Base-by-base conservation (phyloP, 2,888 invertebrate genomes). In the Dusona sp. region DNA sequence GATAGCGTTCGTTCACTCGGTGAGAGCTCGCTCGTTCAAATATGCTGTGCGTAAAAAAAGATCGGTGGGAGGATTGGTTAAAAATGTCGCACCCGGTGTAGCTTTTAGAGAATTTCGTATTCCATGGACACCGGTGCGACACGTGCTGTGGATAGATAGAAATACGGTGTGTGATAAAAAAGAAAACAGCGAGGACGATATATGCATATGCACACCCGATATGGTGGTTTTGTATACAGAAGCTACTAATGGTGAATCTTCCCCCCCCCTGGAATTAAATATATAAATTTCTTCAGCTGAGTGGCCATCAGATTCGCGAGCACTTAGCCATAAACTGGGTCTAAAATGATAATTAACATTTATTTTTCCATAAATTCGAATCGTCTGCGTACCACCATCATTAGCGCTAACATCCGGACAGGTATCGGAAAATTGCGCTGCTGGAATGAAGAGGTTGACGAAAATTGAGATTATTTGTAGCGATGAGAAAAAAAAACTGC, bases 21-120 rank as follows among this genome's bases (percentile, higher is more conserved):
- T 13, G 36, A 67, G 36, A 22, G 51, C 36, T 33, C 38, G 29
- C 51, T 38, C 75, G 79, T 54, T 79, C 61, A 29, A 29, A 80
- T 68, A 77, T 42, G 25, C 73, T 73, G 51, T 22, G 54, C 45
- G 67, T 73, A 25, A 64, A 81, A 79, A 77, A 72, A 57, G 75
- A 67, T 36, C 33, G 36, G 67, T 38, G 65, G 29, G 72, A 68
- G 85, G 51, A 61, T 74, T 36, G 61, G 70, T 51, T 54, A 57
- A 83, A 83, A 72, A 79, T 74, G 65, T 45, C 65, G 79, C 83
- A 72, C 29, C 74, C 72, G 79, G 75, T 64, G 83, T 75, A 70
- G 79, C 74, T 83, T 79, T 86, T 72, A 68, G 70, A 70, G 75
- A 79, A 83, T 79, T 79, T 79, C 74, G 83, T 79, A 83, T 83